Evolutionary conservation across 1,140 invertebrate species (phyloP), one percentile per base, ranked within the genome.

Genomic region (Lepidurus couesii): DNA sequence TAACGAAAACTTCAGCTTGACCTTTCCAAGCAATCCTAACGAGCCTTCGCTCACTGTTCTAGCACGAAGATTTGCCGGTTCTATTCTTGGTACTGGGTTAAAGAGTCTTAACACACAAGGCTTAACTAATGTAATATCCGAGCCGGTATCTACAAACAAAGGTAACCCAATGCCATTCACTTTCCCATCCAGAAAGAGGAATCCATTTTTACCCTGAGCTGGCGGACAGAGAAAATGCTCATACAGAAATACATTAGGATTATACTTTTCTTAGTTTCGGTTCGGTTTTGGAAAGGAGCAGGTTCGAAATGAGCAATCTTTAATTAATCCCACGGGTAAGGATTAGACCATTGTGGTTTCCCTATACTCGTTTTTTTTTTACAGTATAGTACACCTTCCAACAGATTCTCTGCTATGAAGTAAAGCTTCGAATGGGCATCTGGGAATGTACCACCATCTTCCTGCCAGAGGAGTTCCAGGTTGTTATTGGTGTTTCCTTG

Each of bases 381-480:
- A n/a, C n/a, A n/a, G n/a, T n/a, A n/a, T n/a, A n/a, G 45, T 47
- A 47, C 1, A 11, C 21, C 75, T n/a, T 44, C 75, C 10, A 76
- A 44, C 21, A 76, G n/a, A 10, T 76, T 76, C 42, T 26, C 42
- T 42, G 75, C 75, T n/a, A 21, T 21, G 42, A 26, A 76, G 42
- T 76, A 4, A 1, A 76, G 75, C 10, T 76, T 76, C 11, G 21
- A 42, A 44, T 76, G 42, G 42, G 42, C 75, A 43, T 76, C 42
- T 1, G 75, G 21, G 9, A 76, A 76, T n/a, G 42, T 42, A 76
- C 16, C n/a, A 44, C 75, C 75, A 76, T 76, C 75, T 1, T 6
- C 75, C 1, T 76, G n/a, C 44, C 44, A 2, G 44, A 76, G 24
- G 75, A 42, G 44, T 26, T 42, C 44, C n/a, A 76, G 44, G 42